Evolutionary conservation across 2,888 invertebrate species (phyloP).

Genomic region (Rugalucina vietnamica): DNA sequence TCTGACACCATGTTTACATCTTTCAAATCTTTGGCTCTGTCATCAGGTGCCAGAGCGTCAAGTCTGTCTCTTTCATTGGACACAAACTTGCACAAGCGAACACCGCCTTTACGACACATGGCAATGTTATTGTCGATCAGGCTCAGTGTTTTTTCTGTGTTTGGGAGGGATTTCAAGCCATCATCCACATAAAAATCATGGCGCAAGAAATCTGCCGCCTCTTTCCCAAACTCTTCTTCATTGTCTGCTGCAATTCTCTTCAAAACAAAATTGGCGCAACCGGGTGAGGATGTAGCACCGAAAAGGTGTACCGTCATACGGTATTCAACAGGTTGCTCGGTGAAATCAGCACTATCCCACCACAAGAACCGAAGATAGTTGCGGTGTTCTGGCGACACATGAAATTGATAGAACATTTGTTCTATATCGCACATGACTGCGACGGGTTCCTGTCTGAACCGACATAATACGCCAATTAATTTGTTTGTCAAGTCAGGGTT

Average conservation of each 20-base stretch:
- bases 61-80: not conserved
- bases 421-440: conserved; percentile 63
- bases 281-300: conserved; percentile 60
- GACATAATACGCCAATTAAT: conserved; percentile 49
- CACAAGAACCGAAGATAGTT: conserved; percentile 62
- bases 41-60: not conserved
- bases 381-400: conserved; percentile 37
- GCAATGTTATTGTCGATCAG: not conserved
- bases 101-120: not conserved
- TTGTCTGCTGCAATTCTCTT: conserved; percentile 38
- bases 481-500: conserved; percentile 58
- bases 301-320: conserved; percentile 56
- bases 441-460: conserved; percentile 49
- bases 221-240: conserved; percentile 14
- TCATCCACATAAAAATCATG: conserved; percentile 56
- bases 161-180: conserved; percentile 26
- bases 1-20: not conserved
- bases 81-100: not conserved
- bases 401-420: conserved; percentile 60
- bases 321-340: conserved; percentile 36
- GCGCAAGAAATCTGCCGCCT: conserved; percentile 42
- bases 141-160: conserved; percentile 29
- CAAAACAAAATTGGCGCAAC: conserved; percentile 55
- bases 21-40: not conserved
- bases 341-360: conserved; percentile 52